These are phyloP conservation scores for Drosophila suzukii DNA, from an alignment of 1,140 invertebrate genomes.

Conservation along the genomic window DNA sequence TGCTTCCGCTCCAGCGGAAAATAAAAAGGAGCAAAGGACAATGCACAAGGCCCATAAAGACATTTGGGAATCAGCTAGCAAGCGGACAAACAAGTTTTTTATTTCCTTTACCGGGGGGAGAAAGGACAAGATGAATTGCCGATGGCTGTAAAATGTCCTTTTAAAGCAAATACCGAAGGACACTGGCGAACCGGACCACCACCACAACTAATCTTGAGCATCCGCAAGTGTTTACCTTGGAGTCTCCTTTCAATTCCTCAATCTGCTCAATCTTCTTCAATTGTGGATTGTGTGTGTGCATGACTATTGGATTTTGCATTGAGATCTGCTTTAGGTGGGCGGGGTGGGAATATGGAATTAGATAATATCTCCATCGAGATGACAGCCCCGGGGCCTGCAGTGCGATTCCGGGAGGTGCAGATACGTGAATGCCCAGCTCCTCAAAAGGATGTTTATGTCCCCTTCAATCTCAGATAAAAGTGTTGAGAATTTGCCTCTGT, in stretches of 20 bases:
- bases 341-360: slow-evolving; percentile 46
- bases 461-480: slow-evolving; percentile 47
- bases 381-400: slow-evolving; percentile 16
- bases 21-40: slow-evolving; percentile 37
- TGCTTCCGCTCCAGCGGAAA: slow-evolving; percentile 60
- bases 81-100: slow-evolving; percentile 74
- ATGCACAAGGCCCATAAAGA: slow-evolving; percentile 63
- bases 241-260: slow-evolving; percentile 66
- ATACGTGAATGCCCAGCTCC: slow-evolving; percentile 24
- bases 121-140: slow-evolving; percentile 73
- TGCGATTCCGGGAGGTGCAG: slow-evolving; percentile 28
- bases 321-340: slow-evolving; percentile 13
- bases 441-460: slow-evolving; percentile 35
- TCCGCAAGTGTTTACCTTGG: slow-evolving; percentile 79
- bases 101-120: slow-evolving; percentile 50
- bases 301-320: slow-evolving; percentile 80
- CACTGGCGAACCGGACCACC: slow-evolving; percentile 61
- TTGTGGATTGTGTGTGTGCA: slow-evolving; percentile 75
- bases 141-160: slow-evolving; percentile 73
- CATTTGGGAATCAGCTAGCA: slow-evolving; percentile 52
- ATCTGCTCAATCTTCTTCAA: slow-evolving; percentile 62
- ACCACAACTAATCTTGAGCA: slow-evolving; percentile 73
- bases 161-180: slow-evolving; percentile 69
- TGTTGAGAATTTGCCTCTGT: slow-evolving; percentile 39
- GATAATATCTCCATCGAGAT: slow-evolving; percentile 52